Evolutionary conservation across 1,140 invertebrate genomes (phyloP), one percentile per base, ranked within the genome.

Genomic region (Papilio polytes): DNA sequence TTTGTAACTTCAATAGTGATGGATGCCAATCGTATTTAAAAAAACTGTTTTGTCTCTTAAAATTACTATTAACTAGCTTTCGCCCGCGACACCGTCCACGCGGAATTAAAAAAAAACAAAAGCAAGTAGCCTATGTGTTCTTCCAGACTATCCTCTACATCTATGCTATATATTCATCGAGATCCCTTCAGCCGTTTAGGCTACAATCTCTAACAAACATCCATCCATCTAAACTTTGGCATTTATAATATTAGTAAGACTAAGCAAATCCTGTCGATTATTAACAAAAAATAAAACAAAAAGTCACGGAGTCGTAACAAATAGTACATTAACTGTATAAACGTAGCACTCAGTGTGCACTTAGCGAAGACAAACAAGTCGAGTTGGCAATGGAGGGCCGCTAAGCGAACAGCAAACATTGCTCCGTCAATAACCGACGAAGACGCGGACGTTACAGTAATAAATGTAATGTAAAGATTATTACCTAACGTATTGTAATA

Each of bases 321-420:
- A 31, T 31, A 31, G 26, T 70, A 70, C 22, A 31, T 31, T 70
- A 70, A 36, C 22, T 31, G 26, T 31, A 76, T 76, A 76, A 53
- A 76, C 46, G 74, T 51, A 26, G 4, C 74, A 76, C 44, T 73
- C 20, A 76, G 46, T 76, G 74, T 22, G 74, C 46, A 76, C 74
- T 76, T 76, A 76, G 74, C 44, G 9, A 76, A 76, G 12, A 46
- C 46, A 76, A 76, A 76, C 74, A 74, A 4, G 44, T 20, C 41
- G n/a, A 44, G 46, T 76, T 51, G 74, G 74, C 74, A 51, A 53
- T 48, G 46, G 74, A 48, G n/a, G 74, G 9, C 74, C 46, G 74
- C 74, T 76, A 76, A 76, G 74, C 74, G 74, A 31, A 48, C 44
- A 51, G 20, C 74, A 76, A 76, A 76, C 41, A 76, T 51, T 76